Percentiles rank a stretch among this genome's conserved stretches.
Conservation (phyloP, 2,888 invertebrate species). For the Crepidodera aurea region DNA sequence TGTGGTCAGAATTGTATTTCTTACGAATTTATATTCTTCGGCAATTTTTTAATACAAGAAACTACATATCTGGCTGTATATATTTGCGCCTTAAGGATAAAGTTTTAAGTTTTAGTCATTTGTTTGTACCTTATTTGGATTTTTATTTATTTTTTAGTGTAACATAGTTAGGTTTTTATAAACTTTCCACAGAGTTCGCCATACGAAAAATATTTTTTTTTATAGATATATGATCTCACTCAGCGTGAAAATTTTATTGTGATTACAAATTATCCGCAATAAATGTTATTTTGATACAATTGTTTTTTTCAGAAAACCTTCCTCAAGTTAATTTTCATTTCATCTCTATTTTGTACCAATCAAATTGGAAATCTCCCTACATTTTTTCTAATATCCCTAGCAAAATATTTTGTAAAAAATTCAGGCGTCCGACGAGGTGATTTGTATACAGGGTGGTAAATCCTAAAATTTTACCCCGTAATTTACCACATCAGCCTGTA, state of each 20-base stretch:
- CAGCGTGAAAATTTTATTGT: conserved; percentile 46
- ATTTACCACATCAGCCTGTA: too few species aligned
- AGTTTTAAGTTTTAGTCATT: conserved; percentile 51
- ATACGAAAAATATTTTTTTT: conserved; percentile 40
- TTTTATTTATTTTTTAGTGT: conserved; percentile 45
- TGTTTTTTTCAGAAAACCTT: too few species aligned
- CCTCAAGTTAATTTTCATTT: too few species aligned
- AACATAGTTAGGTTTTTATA: conserved; percentile 31
- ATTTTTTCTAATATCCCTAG: too few species aligned
- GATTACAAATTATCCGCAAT: conserved; percentile 45
- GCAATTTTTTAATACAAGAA: conserved; percentile 12
- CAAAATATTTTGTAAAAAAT: too few species aligned
- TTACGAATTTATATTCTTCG: too few species aligned
- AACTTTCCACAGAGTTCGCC: conserved; percentile 28
- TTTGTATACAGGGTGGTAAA: too few species aligned
- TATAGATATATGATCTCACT: conserved; percentile 47
- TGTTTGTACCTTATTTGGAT: conserved; percentile 49
- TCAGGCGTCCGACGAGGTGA: too few species aligned
- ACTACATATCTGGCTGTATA: conserved; percentile 29
- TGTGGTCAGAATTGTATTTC: too few species aligned
- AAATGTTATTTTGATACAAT: conserved; percentile 37
- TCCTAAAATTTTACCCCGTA: too few species aligned
- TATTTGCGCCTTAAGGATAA: conserved; percentile 38
- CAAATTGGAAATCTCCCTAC: too few species aligned
- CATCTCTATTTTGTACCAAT: too few species aligned